Percentiles rank a stretch among this genome's conserved stretches.
Evolutionary conservation across 2,888 invertebrate genomes (phyloP).

Genomic region (Pristionchus arcanus): DNA sequence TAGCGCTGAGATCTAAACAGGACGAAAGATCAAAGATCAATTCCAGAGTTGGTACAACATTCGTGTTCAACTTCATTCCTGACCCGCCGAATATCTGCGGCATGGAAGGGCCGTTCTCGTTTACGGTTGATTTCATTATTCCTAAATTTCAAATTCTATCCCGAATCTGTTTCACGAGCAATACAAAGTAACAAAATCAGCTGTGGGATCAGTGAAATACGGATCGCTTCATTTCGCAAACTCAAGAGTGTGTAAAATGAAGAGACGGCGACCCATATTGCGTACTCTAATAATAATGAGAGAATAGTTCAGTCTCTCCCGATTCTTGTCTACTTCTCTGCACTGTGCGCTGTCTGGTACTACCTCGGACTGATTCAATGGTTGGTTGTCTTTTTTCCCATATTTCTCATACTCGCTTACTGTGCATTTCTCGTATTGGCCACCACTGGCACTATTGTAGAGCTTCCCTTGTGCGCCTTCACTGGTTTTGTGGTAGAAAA

Average conservation of each 20-base stretch:
- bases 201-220: too few species aligned
- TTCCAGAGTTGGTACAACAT: conserved; percentile 57
- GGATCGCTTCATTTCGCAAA: too few species aligned
- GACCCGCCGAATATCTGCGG: conserved; percentile 63
- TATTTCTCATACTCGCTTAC: too few species aligned
- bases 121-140: conserved; percentile 84
- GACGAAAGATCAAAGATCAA: too few species aligned
- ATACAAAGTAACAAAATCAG: neutral
- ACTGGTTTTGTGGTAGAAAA: too few species aligned
- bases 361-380: conserved; percentile 61
- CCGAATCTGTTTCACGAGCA: neutral
- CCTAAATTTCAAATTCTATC: neutral
- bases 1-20: too few species aligned
- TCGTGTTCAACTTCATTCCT: conserved; percentile 72
- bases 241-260: too few species aligned
- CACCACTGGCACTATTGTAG: too few species aligned
- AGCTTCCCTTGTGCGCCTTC: too few species aligned
- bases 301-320: conserved; percentile 84
- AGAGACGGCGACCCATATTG: too few species aligned
- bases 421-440: too few species aligned
- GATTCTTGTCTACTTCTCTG: conserved; percentile 78
- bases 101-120: conserved; percentile 86
- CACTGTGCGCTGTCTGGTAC: conserved; percentile 58
- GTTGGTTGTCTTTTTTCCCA: conserved; percentile 19
- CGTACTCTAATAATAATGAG: neutral